Evolutionary conservation across 2,888 invertebrate species (phyloP).

Genomic region (Pristionchus mayeri): DNA sequence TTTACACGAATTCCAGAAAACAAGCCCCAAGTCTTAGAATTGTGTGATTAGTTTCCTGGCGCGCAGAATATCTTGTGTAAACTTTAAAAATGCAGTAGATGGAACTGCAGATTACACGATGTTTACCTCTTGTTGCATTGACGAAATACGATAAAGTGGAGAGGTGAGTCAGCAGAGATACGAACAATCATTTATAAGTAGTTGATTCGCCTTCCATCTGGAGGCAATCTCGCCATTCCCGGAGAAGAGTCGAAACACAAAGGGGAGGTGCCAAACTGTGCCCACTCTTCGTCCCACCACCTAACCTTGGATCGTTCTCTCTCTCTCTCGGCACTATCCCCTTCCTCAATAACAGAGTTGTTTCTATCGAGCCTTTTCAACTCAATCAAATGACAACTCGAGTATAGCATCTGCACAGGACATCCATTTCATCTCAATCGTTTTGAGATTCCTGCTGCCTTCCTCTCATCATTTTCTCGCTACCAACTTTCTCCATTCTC

Average conservation of each 20-base stretch:
- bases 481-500: background rate
- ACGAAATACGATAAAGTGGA: background rate
- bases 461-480: too few species aligned
- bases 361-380: background rate
- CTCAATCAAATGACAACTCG: too few species aligned
- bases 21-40: too few species aligned
- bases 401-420: background rate
- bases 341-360: background rate
- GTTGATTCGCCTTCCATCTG: too few species aligned
- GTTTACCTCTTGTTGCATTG: background rate
- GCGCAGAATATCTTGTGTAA: too few species aligned
- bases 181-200: too few species aligned
- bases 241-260: background rate
- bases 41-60: too few species aligned
- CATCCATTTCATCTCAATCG: background rate
- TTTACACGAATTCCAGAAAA: too few species aligned
- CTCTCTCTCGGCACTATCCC: conserved; percentile 14
- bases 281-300: background rate
- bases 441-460: background rate
- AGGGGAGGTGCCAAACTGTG: conserved; percentile 6
- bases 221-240: too few species aligned
- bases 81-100: too few species aligned
- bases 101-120: background rate
- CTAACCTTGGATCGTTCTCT: conserved; percentile 36
- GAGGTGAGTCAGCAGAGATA: background rate